phyloP scores from a whole-genome alignment of 2,113 vertebrate species.

The Antechinus flavipes region DNA sequence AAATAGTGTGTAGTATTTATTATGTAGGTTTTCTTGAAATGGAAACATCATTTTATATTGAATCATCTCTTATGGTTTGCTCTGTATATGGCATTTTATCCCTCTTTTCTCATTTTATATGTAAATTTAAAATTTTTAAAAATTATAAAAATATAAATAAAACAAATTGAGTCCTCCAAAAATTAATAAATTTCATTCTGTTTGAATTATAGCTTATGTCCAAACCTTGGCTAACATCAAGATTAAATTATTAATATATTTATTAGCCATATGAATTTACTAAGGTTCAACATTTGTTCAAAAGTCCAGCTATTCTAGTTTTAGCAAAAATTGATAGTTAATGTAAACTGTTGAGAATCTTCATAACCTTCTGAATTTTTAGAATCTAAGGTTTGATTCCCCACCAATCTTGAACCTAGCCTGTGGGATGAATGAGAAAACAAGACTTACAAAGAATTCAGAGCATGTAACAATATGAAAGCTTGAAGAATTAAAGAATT shows the following conservation, averaged over 20 bases:
- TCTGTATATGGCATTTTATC: no score
- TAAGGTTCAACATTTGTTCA: neutral
- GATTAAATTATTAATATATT: neutral
- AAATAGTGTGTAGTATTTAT: no score
- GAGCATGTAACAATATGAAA: neutral
- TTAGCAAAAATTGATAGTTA: neutral
- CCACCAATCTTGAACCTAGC: neutral
- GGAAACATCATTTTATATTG: no score
- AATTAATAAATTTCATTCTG: neutral
- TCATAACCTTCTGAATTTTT: neutral
- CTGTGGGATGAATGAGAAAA: neutral
- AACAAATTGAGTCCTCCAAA: neutral
- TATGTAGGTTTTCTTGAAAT: no score
- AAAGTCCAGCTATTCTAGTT: neutral
- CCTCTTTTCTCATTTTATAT: no score
- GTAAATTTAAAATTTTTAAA: no score
- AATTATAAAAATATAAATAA: neutral
- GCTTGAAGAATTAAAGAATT: neutral
- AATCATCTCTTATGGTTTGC: no score
- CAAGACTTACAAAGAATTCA: neutral
- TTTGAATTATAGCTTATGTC: neutral
- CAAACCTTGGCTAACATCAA: neutral
- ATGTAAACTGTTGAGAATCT: neutral
- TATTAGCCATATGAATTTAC: neutral
- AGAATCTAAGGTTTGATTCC: neutral